Evolutionary conservation across 2,888 invertebrate species (phyloP).

Genomic region (Volucella bombylans): DNA sequence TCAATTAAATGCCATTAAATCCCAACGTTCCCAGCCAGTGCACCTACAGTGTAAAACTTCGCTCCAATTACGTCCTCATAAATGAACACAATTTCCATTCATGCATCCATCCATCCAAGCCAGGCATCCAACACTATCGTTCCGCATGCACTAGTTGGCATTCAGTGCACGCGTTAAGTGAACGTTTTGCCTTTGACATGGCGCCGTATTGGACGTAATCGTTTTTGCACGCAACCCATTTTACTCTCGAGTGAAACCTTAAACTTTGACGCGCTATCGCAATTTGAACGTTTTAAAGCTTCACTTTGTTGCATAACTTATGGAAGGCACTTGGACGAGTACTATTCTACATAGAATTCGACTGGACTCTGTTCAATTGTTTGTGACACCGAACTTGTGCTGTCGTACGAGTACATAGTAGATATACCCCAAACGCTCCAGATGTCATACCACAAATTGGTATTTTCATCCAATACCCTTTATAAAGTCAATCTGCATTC

Average conservation of each 20-base stretch:
- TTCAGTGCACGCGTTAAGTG: conserved; percentile 57
- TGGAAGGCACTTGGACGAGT: not conserved
- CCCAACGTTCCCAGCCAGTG: conserved; percentile 38
- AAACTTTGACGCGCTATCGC: not conserved
- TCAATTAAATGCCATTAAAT: conserved; percentile 61
- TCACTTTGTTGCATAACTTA: not conserved
- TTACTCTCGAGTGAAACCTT: conserved; percentile 7
- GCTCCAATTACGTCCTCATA: conserved; percentile 61
- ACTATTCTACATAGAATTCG: not conserved
- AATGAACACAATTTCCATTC: conserved; percentile 56
- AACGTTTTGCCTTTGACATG: conserved; percentile 51
- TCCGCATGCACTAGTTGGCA: conserved; percentile 47
- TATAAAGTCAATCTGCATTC: not conserved
- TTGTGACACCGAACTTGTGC: not conserved
- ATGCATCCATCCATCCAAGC: conserved; percentile 49
- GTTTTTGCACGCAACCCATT: conserved; percentile 48
- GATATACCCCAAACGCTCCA: not conserved
- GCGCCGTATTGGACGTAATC: conserved; percentile 64
- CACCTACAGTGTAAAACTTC: conserved; percentile 51
- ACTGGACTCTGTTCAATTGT: not conserved
- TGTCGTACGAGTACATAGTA: not conserved
- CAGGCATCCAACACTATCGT: conserved; percentile 51
- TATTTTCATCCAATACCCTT: conserved; percentile 1
- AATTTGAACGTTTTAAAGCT: conserved; percentile 26
- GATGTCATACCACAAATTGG: not conserved